A percentile compares a stretch with the other conserved stretches of the same genome.
phyloP scores from a whole-genome alignment of 2,113 vertebrate genomes.

The Rynchops niger region DNA sequence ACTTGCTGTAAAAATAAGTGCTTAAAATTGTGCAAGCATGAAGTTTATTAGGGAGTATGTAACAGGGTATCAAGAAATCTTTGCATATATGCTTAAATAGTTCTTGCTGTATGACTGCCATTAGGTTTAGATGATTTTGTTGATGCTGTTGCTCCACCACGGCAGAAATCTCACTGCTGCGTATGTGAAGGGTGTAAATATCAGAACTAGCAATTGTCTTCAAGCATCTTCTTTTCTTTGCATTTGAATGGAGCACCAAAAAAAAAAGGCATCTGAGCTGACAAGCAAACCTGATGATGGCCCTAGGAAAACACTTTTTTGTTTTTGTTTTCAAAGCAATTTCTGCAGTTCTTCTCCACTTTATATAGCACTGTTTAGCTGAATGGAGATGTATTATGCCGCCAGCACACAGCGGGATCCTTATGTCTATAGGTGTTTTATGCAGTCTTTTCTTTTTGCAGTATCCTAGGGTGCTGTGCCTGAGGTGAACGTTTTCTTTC shows the following conservation, averaged over 20 bases:
- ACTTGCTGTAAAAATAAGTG: neutral
- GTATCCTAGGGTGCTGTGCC: neutral
- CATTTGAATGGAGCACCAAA: constrained; percentile 11
- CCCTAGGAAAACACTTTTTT: constrained; percentile 28
- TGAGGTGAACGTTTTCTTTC: neutral
- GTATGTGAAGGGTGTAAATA: neutral
- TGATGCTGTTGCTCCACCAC: neutral
- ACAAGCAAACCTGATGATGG: constrained; percentile 47
- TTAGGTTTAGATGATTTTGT: neutral
- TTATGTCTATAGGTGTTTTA: constrained; percentile 18
- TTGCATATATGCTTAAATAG: neutral
- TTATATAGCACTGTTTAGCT: neutral
- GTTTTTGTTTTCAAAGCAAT: constrained; percentile 42
- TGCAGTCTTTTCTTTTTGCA: neutral
- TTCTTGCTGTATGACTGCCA: neutral
- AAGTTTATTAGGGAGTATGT: neutral
- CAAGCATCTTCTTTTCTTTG: constrained; percentile 47
- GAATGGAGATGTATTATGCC: neutral
- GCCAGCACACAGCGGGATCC: constrained; percentile 20
- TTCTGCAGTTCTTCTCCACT: constrained; percentile 31
- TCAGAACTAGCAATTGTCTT: constrained; percentile 32
- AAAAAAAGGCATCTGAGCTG: neutral
- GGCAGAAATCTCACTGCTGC: neutral
- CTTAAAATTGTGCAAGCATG: neutral
- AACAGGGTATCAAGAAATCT: neutral